These are phyloP conservation scores for Girardinichthys multiradiatus DNA, from an alignment of 2,113 vertebrate species.

Conservation along the genomic window DNA sequence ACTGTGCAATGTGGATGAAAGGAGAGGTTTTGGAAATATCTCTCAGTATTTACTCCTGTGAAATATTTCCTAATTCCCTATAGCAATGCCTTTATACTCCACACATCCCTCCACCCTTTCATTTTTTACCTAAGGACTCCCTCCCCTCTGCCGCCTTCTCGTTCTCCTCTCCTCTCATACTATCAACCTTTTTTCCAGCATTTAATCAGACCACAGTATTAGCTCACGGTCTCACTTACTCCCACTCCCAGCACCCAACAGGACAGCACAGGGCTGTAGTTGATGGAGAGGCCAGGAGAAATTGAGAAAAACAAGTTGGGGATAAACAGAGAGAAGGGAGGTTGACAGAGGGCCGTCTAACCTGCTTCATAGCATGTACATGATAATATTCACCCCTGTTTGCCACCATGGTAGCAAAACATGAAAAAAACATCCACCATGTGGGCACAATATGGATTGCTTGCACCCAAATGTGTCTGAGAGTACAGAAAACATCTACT, in stretches of 20 bases:
- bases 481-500: not conserved
- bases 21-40: constrained; percentile 41
- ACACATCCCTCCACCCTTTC: constrained; percentile 59
- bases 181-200: constrained; percentile 67
- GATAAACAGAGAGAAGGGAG: constrained; percentile 17
- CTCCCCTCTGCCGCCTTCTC: constrained; percentile 22
- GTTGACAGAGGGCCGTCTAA: constrained; percentile 27
- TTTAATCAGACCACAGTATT: constrained; percentile 68
- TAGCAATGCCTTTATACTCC: constrained; percentile 73
- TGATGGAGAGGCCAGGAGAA: constrained; percentile 9
- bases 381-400: constrained; percentile 63
- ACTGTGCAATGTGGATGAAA: constrained; percentile 48
- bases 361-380: constrained; percentile 46
- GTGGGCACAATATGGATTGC: not conserved
- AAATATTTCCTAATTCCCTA: constrained; percentile 68
- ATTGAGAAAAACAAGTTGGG: constrained; percentile 32
- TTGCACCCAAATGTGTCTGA: not conserved
- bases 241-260: constrained; percentile 29
- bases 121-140: constrained; percentile 50
- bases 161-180: constrained; percentile 61
- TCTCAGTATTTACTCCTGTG: constrained; percentile 46
- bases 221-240: constrained; percentile 70
- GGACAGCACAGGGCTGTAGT: constrained; percentile 16
- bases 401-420: constrained; percentile 51
- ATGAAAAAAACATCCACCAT: constrained; percentile 13